These are phyloP conservation scores for Pseudonaja textilis DNA, from an alignment of 2,113 vertebrate species.

Conservation along the genomic window DNA sequence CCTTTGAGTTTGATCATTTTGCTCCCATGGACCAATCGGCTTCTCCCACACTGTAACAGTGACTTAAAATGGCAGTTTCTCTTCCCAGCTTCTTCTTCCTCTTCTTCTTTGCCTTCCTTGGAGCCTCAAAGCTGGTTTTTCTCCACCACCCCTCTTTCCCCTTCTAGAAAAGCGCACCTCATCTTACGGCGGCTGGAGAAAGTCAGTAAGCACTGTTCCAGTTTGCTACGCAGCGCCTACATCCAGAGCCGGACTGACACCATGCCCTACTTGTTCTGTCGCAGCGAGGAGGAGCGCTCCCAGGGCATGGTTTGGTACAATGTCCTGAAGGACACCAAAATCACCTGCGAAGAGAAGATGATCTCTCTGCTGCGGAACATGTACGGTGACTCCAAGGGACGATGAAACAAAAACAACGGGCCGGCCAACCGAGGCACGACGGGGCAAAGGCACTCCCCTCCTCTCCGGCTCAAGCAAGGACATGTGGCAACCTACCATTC, in stretches of 20 bases:
- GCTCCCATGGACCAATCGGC: neutral
- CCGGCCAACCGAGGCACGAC: constrained; percentile 50
- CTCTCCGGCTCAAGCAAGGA: constrained; percentile 52
- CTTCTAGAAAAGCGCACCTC: constrained; percentile 90
- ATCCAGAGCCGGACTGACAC: constrained; percentile 96
- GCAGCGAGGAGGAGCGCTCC: constrained; percentile 82
- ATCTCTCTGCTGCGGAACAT: constrained; percentile 93
- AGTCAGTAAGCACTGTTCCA: constrained; percentile 87
- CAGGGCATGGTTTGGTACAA: constrained; percentile 82
- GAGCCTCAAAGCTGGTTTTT: neutral
- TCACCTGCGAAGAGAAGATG: constrained; percentile 92
- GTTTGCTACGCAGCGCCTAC: constrained; percentile 81
- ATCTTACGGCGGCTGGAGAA: constrained; percentile 88
- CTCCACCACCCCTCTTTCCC: neutral
- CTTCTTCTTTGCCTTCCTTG: neutral
- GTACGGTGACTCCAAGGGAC: constrained; percentile 93
- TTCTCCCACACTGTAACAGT: neutral
- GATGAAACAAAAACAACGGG: constrained; percentile 75
- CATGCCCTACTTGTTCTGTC: constrained; percentile 89
- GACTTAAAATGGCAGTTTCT: neutral
- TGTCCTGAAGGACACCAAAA: constrained; percentile 88
- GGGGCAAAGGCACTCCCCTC: constrained; percentile 19
- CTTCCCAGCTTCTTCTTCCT: neutral
- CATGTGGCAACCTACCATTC: constrained; percentile 54
- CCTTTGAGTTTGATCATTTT: neutral